Conservation (phyloP, 2,113 vertebrate species). For the Gymnarchus niloticus region DNA sequence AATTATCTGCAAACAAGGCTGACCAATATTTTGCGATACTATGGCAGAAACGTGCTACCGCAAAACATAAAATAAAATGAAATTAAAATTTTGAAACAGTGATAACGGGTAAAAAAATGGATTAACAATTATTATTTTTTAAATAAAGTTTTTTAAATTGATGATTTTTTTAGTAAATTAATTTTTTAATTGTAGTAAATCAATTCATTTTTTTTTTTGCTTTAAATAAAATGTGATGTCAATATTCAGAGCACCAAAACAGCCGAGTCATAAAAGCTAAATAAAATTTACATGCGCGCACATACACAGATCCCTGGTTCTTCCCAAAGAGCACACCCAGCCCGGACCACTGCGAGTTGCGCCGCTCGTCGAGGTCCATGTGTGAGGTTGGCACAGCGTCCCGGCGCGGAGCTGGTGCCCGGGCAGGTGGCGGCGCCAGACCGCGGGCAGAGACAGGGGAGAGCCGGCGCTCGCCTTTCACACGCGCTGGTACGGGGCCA, state of each 20-base stretch:
- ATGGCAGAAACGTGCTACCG: neutral
- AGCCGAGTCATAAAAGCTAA: neutral
- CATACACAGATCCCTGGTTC: neutral
- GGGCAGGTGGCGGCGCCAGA: conserved; percentile 29
- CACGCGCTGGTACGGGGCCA: conserved; percentile 61
- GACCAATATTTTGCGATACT: neutral
- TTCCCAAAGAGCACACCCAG: too few species aligned
- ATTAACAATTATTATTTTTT: neutral
- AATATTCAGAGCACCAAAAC: neutral
- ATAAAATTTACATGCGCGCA: neutral
- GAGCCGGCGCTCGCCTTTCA: conserved; percentile 40
- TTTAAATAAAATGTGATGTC: neutral
- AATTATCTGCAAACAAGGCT: neutral
- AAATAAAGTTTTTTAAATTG: neutral
- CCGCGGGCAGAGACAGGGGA: conserved; percentile 41
- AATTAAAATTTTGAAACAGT: neutral
- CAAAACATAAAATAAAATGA: neutral
- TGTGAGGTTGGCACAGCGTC: neutral
- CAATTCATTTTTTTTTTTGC: neutral
- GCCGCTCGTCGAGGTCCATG: neutral
- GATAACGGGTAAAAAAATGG: neutral
- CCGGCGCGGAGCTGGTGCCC: neutral
- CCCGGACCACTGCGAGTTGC: neutral
- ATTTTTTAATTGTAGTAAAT: neutral
- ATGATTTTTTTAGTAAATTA: neutral